Percentiles rank a stretch among this genome's conserved stretches.
Evolutionary conservation across 2,797 vertebrate species (phyloP).

Genomic region (Bryconaethiops microstoma): DNA sequence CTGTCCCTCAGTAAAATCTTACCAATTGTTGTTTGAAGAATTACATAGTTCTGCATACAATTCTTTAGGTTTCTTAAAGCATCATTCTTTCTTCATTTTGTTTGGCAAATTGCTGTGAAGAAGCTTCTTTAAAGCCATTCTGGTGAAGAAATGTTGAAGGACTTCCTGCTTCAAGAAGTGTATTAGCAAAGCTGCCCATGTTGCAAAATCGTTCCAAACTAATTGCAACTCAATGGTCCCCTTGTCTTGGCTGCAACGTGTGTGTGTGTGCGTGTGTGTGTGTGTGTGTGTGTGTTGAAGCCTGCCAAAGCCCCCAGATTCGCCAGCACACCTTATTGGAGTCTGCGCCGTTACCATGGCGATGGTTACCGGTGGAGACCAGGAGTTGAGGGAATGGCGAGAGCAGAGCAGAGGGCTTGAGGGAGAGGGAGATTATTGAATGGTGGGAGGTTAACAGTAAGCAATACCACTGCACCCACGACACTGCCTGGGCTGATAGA

Average conservation of each 20-base stretch:
- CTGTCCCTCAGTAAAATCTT: neutral
- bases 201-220: neutral
- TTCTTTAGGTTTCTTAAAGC: neutral
- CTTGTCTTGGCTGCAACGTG: neutral
- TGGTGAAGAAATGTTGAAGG: too few relatives aligned
- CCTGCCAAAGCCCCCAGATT: constrained; percentile 54
- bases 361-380: constrained; percentile 77
- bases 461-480: constrained; percentile 16
- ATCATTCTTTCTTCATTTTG: neutral
- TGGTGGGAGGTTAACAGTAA: constrained; percentile 42
- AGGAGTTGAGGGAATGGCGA: constrained; percentile 65
- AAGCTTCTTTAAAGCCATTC: neutral
- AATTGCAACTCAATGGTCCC: neutral
- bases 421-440: constrained; percentile 64
- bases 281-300: constrained; percentile 21
- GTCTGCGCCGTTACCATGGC: constrained; percentile 75
- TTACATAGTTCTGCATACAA: neutral
- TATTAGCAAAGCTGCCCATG: neutral
- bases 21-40: neutral
- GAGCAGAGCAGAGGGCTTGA: constrained; percentile 58
- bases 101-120: neutral
- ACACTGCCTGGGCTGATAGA: neutral
- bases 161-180: neutral
- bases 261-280: constrained; percentile 3
- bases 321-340: constrained; percentile 61